Conservation (phyloP, 2,113 vertebrate species). For the Tragelaphus scriptus region DNA sequence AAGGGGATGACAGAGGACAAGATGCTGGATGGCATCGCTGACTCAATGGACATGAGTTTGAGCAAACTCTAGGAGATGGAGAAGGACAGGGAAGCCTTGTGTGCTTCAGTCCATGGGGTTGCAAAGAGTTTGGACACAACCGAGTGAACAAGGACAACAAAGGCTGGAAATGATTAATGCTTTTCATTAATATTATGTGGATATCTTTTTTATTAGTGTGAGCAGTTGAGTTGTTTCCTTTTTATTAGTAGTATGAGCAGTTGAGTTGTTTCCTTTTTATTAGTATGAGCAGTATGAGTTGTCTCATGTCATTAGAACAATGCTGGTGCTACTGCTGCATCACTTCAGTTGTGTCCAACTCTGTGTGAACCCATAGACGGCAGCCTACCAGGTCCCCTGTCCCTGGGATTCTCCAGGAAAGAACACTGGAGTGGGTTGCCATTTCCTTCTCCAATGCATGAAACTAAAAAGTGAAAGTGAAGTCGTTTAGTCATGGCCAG, state of each 20-base stretch:
- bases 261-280: neutral
- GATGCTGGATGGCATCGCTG: neutral
- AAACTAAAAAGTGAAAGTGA: neutral
- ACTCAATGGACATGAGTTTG: neutral
- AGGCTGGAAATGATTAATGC: neutral
- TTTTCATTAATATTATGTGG: neutral
- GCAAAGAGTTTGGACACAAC: neutral
- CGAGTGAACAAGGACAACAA: neutral
- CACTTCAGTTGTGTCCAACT: rapidly evolving
- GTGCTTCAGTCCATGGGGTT: neutral
- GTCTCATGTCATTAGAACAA: neutral
- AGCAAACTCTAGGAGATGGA: neutral
- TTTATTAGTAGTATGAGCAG: neutral
- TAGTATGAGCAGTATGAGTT: neutral
- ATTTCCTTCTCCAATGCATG: neutral
- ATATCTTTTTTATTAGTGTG: neutral
- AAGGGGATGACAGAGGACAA: neutral
- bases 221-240: neutral
- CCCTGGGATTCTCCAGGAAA: too few relatives aligned
- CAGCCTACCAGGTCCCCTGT: too few relatives aligned
- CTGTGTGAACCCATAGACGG: neutral
- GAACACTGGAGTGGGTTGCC: too few relatives aligned
- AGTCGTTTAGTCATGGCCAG: rapidly evolving
- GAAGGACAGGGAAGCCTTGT: neutral
- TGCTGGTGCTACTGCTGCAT: neutral